Conservation (phyloP, 2,113 vertebrate species). For the Poecilia latipinna region DNA sequence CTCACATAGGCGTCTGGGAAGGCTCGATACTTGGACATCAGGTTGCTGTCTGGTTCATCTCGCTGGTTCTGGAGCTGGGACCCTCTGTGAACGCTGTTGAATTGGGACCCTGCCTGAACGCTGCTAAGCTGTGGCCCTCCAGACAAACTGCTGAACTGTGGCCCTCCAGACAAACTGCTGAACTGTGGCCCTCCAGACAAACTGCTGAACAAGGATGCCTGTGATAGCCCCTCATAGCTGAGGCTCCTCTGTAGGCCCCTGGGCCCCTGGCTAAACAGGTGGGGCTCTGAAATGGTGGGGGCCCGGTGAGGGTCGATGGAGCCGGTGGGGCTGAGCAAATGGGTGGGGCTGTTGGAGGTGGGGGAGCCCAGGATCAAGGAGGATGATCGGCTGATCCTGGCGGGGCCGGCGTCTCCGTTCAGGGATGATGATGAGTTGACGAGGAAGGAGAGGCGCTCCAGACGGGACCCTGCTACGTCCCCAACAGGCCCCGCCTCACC, state of each 20-base stretch:
- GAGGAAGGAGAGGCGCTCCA: constrained; percentile 71
- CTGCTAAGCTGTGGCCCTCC: constrained; percentile 39
- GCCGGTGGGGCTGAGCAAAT: constrained; percentile 47
- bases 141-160: constrained; percentile 39
- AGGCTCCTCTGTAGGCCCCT: constrained; percentile 68
- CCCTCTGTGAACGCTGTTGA: too few species aligned
- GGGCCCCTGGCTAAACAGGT: constrained; percentile 29
- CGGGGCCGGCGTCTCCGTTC: constrained; percentile 22
- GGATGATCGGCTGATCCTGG: constrained; percentile 47
- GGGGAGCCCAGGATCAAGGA: constrained; percentile 14
- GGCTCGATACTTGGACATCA: constrained; percentile 59
- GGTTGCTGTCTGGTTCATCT: constrained; percentile 44
- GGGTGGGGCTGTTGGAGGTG: constrained; percentile 37
- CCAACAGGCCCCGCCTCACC: not conserved
- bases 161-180: too few species aligned
- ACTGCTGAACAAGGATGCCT: constrained; percentile 45
- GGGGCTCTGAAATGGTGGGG: constrained; percentile 28
- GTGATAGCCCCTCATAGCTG: constrained; percentile 35
- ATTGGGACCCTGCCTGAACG: not conserved
- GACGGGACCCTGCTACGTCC: constrained; percentile 11
- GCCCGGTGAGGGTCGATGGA: constrained; percentile 52
- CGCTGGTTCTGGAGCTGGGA: constrained; percentile 50
- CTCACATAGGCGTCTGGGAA: constrained; percentile 85
- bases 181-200: not conserved
- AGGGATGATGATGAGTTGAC: constrained; percentile 48